A percentile compares a stretch with the other conserved stretches of the same genome.
phyloP scores from a whole-genome alignment of 2,888 invertebrate species.

The Plagodis pulveraria region DNA sequence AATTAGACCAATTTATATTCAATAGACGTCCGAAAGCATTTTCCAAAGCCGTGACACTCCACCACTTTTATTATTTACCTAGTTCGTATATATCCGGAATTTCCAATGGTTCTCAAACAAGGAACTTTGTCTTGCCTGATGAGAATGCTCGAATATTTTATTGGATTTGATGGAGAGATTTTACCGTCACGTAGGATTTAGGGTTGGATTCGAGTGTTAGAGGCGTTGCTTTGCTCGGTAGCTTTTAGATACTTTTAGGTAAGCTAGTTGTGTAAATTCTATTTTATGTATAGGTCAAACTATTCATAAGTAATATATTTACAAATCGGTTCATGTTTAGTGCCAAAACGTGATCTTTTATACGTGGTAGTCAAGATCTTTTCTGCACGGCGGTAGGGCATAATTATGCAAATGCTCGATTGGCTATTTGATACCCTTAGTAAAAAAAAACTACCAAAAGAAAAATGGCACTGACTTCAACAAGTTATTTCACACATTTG shows the following conservation, averaged over 20 bases:
- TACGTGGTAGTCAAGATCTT: too few species aligned
- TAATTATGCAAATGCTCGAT: too few species aligned
- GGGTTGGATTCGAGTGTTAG: conserved; percentile 13
- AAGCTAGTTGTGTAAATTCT: neutral
- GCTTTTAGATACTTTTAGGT: conserved; percentile 9
- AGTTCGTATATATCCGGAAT: conserved; percentile 49
- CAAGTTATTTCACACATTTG: too few species aligned
- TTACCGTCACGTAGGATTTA: conserved; percentile 26
- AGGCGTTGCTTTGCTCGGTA: neutral
- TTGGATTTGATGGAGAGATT: conserved; percentile 40
- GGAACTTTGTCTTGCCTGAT: conserved; percentile 40
- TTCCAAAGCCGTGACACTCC: conserved; percentile 48
- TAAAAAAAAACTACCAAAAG: too few species aligned
- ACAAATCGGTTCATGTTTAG: too few species aligned
- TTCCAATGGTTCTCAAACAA: conserved; percentile 49
- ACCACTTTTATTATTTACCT: conserved; percentile 65
- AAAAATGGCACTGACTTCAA: too few species aligned
- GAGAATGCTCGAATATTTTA: conserved; percentile 40
- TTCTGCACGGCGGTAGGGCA: too few species aligned
- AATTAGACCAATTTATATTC: conserved; percentile 65
- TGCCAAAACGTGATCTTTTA: too few species aligned
- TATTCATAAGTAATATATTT: too few species aligned
- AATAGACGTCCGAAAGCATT: conserved; percentile 52
- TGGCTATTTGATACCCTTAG: too few species aligned
- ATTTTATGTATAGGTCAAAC: too few species aligned